Conservation (phyloP, 2,797 vertebrate genomes). For the Halcyon smyrnensis region DNA sequence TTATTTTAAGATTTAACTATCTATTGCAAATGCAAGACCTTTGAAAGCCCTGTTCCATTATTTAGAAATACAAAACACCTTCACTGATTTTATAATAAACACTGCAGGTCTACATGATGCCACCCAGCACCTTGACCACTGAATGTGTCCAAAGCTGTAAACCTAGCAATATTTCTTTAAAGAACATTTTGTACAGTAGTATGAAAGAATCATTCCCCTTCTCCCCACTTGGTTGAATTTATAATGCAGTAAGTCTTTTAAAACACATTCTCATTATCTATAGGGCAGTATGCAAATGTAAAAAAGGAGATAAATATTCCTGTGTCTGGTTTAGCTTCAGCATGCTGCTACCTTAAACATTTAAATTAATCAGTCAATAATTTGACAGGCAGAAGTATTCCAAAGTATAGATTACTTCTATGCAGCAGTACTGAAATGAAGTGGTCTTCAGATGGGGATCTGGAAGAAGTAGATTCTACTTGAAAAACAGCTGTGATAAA, state of each 20-base stretch:
- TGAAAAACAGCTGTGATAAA: neutral
- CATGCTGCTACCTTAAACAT: neutral
- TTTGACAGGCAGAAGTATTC: neutral
- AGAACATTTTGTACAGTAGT: neutral
- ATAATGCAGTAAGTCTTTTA: neutral
- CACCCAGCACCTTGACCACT: neutral
- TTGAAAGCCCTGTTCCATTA: neutral
- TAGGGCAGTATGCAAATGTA: neutral
- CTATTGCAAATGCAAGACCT: neutral
- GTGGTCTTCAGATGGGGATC: neutral
- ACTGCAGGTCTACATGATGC: neutral
- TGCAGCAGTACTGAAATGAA: neutral
- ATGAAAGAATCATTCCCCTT: neutral
- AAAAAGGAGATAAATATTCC: neutral
- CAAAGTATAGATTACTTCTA: neutral
- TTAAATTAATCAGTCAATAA: neutral
- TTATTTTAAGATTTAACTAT: neutral
- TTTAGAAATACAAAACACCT: neutral
- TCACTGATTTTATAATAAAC: neutral
- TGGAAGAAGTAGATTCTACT: neutral
- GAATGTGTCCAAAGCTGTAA: neutral
- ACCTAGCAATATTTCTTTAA: neutral
- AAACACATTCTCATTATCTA: neutral
- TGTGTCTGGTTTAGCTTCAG: neutral
- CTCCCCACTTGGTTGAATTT: neutral